phyloP scores from a whole-genome alignment of 2,888 invertebrate species.

The Trachelus tabidus region DNA sequence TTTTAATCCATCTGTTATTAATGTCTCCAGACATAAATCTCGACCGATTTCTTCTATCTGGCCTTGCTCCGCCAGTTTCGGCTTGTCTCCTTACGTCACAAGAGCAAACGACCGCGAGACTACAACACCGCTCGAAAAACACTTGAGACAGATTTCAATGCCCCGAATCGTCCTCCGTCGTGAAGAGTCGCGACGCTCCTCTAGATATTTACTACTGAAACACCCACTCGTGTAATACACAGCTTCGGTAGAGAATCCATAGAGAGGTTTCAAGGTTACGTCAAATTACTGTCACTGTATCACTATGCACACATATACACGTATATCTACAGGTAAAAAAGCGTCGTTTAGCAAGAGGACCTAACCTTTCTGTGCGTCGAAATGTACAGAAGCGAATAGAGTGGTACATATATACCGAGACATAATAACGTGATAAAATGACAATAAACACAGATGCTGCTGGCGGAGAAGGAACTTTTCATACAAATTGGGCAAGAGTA shows the following conservation, averaged over 20 bases:
- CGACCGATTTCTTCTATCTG: background rate
- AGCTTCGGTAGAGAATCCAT: background rate
- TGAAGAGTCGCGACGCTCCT: background rate
- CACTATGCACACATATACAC: background rate
- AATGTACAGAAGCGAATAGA: background rate
- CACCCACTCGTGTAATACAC: background rate
- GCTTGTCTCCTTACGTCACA: background rate
- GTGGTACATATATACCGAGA: no score
- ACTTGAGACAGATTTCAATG: background rate
- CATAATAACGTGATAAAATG: background rate
- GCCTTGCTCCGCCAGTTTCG: background rate
- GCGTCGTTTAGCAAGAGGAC: no score
- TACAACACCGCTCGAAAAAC: conserved; percentile 2
- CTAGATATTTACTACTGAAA: background rate
- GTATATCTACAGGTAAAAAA: background rate
- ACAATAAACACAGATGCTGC: background rate
- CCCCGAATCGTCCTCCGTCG: background rate
- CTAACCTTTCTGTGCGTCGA: no score
- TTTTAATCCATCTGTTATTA: background rate
- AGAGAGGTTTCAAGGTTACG: background rate
- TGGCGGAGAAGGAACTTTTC: background rate
- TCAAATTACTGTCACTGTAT: background rate
- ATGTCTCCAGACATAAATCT: background rate
- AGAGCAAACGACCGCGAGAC: conserved; percentile 4
- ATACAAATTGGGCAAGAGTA: background rate